A percentile compares a stretch with the other conserved stretches of the same genome.
phyloP scores from a whole-genome alignment of 2,888 invertebrate species.

The Chymomyza procnemis region DNA sequence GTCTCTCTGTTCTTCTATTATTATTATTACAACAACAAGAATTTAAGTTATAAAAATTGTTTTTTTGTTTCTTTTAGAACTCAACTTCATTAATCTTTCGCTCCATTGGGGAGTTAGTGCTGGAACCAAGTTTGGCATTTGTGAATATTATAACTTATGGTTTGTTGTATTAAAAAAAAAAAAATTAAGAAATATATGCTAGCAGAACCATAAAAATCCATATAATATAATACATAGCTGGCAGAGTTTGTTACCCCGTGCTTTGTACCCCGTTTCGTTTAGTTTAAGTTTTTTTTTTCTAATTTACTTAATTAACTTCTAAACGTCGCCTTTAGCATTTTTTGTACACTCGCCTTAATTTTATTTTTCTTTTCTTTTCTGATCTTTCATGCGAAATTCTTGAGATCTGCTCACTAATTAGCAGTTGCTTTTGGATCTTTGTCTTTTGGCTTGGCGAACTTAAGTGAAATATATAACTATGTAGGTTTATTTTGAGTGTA shows the following conservation, averaged over 20 bases:
- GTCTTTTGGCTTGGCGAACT: neutral
- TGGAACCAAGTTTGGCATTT: neutral
- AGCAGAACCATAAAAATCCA: neutral
- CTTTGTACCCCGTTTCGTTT: neutral
- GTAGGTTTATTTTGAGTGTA: neutral
- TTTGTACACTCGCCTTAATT: neutral
- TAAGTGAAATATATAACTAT: neutral
- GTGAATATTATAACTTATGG: constrained; percentile 7
- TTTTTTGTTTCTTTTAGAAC: constrained; percentile 38
- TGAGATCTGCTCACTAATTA: constrained; percentile 47
- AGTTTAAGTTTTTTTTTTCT: constrained; percentile 30
- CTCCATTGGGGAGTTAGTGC: constrained; percentile 29
- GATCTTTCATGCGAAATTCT: constrained; percentile 44
- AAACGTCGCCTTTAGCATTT: constrained; percentile 66
- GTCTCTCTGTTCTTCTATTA: too few species aligned
- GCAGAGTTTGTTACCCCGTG: neutral
- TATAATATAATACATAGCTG: too few species aligned
- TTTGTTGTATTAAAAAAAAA: neutral
- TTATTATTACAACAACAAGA: too few species aligned
- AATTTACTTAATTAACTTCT: constrained; percentile 71
- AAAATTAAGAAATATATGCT: neutral
- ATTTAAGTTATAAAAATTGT: neutral
- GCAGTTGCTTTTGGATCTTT: constrained; percentile 45
- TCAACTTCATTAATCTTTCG: constrained; percentile 60
- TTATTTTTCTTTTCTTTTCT: neutral